phyloP scores from a whole-genome alignment of 2,797 vertebrate genomes.

The Benthosema pterotum region DNA sequence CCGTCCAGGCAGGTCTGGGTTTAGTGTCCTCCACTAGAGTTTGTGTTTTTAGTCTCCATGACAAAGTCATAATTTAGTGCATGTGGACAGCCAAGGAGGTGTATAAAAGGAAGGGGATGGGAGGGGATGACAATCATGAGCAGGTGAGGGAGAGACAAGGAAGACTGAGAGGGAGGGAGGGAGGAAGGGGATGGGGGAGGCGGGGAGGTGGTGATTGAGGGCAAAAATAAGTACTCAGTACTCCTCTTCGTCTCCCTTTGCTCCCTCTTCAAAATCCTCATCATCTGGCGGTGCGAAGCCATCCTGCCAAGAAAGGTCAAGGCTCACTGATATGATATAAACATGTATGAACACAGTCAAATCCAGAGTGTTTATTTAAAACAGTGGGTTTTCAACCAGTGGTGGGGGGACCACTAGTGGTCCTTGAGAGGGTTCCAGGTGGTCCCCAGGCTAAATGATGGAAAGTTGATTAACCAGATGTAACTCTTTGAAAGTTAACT shows the following conservation, averaged over 20 bases:
- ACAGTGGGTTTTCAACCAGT: no score
- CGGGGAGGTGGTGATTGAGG: conserved; percentile 24
- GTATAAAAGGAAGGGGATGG: conserved; percentile 17
- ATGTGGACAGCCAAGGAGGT: conserved; percentile 35
- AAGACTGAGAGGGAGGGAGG: conserved; percentile 31
- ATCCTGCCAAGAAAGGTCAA: conserved; percentile 76
- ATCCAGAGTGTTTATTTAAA: no score
- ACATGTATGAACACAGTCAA: no score
- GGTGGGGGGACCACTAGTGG: no score
- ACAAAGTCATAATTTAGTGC: conserved; percentile 33
- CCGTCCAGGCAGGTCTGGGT: conserved; percentile 47
- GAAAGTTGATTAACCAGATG: no score
- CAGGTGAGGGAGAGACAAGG: conserved; percentile 29
- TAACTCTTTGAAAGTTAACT: no score
- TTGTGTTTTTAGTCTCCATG: conserved; percentile 44
- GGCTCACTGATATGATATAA: conserved; percentile 13
- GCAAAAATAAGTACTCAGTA: conserved; percentile 78
- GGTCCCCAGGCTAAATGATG: no score
- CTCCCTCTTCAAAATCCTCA: conserved; percentile 85
- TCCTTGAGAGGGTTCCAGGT: no score
- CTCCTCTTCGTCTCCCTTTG: conserved; percentile 88
- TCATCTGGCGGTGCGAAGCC: conserved; percentile 94
- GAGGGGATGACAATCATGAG: conserved; percentile 33
- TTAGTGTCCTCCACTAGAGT: conserved; percentile 45
- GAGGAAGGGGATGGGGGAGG: conserved; percentile 11